Evolutionary conservation across 2,888 invertebrate species (phyloP), one percentile per base, ranked within the genome.

Genomic region (Trachelus stipa): DNA sequence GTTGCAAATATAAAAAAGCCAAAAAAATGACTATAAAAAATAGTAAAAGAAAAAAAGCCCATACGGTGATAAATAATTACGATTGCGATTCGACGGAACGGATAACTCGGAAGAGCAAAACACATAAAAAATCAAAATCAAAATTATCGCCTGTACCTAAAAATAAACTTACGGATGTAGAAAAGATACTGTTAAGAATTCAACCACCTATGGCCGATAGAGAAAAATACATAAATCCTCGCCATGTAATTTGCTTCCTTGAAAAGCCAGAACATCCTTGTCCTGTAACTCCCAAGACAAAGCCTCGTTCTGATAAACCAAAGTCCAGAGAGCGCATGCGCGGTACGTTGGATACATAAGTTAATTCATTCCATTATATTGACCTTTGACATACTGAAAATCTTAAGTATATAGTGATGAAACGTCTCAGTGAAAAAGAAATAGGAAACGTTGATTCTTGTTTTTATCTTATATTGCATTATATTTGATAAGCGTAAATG

Each of bases 201-300:
- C 81, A 86, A 76, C 87, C 87, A 0, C 77, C 86, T n/a, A 79
- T 88, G 12, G 80, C 81, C 12, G 81, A 77, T 2, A 84, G 88
- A 73, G 76, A 84, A 68, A 76, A 79, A 71, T 80, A 85, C 76
- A 56, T 82, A 12, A 77, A 82, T 75, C 77, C 78, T 6, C 83
- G 83, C 35, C 86, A 86, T 74, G 74, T 76, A 4, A 75, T 74
- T 35, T 88, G 88, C 34, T 74, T 86, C 4, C 71, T 78, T 0
- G 80, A 83, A 73, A 31, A 1, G 31, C 2, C 1, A 71, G 12
- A 71, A 71, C 6, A 23, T 74, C n/a, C 35, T 23, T 56, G 56
- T 56, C 56, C 56, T 9, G 1, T 2, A 23, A 56, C 56, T 23
- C 11, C 74, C 12, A 74, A 74, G 35, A 34, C 3, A n/a, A 37